These are phyloP conservation scores for Galaxea fascicularis DNA, from an alignment of 92 coral and sea anemone species.

Conservation along the genomic window DNA sequence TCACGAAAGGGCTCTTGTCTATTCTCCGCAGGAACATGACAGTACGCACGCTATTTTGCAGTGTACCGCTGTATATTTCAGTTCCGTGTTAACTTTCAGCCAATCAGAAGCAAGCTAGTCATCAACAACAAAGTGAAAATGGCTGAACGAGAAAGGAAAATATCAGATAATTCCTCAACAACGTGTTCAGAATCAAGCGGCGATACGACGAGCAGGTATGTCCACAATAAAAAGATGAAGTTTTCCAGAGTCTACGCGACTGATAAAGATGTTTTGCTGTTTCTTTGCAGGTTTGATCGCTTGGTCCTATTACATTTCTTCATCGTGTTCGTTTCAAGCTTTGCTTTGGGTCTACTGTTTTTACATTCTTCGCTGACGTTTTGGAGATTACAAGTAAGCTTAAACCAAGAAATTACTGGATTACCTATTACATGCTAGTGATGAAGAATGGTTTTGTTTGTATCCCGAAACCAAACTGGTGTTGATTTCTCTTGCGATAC, in stretches of 20 bases:
- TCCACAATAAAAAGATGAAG: neutral
- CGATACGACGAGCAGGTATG: conserved; percentile 60
- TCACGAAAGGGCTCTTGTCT: neutral
- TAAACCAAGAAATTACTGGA: neutral
- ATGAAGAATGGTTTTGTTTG: neutral
- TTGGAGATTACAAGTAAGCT: conserved; percentile 90
- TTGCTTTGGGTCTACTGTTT: conserved; percentile 83
- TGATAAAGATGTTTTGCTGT: neutral
- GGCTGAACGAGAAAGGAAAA: conserved; percentile 70
- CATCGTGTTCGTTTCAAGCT: conserved; percentile 85
- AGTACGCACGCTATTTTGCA: neutral
- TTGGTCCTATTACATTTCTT: conserved; percentile 84
- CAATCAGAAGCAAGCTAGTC: conserved; percentile 63
- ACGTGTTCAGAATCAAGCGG: conserved; percentile 58
- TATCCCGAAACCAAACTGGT: neutral
- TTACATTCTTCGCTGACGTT: conserved; percentile 89
- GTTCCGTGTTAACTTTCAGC: conserved; percentile 15
- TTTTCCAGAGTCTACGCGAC: neutral
- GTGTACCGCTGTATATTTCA: conserved; percentile 21
- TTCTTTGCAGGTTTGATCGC: conserved; percentile 73
- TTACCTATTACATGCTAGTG: neutral
- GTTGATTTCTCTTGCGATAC: neutral
- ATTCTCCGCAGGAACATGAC: neutral
- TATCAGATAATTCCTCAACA: conserved; percentile 38
- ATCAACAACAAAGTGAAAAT: conserved; percentile 57